Percentiles rank a stretch among this genome's conserved stretches.
Evolutionary conservation across 2,888 invertebrate species (phyloP).

Genomic region (Nomada ferruginata): DNA sequence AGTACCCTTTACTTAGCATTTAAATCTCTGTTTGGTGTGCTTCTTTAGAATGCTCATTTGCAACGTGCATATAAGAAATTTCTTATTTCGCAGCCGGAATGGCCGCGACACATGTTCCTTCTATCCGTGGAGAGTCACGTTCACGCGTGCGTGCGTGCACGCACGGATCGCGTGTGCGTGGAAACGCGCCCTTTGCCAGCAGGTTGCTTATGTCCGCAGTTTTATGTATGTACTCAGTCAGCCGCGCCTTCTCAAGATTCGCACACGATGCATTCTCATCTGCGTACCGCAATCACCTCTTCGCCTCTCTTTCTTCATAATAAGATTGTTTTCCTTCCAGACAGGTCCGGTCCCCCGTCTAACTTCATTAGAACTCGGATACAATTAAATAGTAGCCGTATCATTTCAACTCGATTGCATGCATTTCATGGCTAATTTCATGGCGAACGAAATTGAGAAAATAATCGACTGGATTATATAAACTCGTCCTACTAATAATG

Average conservation of each 20-base stretch:
- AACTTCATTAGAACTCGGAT: not conserved
- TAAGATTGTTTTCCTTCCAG: not conserved
- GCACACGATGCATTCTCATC: not conserved
- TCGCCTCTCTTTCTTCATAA: conserved; percentile 46
- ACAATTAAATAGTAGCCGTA: not conserved
- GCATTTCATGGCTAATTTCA: not conserved
- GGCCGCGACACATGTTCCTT: conserved; percentile 3
- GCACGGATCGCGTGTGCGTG: conserved; percentile 35
- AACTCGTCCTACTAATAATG: no score
- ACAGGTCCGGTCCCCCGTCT: not conserved
- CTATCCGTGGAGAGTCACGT: conserved; percentile 24
- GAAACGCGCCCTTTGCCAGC: conserved; percentile 60
- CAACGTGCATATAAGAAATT: conserved; percentile 40
- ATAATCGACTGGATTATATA: no score
- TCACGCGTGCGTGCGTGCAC: conserved; percentile 53
- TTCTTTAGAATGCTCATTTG: conserved; percentile 49
- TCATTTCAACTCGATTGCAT: not conserved
- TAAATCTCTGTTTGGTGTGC: conserved; percentile 26
- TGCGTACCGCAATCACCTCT: conserved; percentile 4
- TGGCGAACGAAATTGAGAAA: not conserved
- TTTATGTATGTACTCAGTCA: conserved; percentile 65
- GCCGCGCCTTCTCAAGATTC: conserved; percentile 65
- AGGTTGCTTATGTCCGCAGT: conserved; percentile 73
- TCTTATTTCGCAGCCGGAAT: conserved; percentile 46
- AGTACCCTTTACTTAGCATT: conserved; percentile 5